A percentile compares a stretch with the other conserved stretches of the same genome.
phyloP scores from a whole-genome alignment of 2,888 invertebrate genomes.

The Lycia hirtaria region DNA sequence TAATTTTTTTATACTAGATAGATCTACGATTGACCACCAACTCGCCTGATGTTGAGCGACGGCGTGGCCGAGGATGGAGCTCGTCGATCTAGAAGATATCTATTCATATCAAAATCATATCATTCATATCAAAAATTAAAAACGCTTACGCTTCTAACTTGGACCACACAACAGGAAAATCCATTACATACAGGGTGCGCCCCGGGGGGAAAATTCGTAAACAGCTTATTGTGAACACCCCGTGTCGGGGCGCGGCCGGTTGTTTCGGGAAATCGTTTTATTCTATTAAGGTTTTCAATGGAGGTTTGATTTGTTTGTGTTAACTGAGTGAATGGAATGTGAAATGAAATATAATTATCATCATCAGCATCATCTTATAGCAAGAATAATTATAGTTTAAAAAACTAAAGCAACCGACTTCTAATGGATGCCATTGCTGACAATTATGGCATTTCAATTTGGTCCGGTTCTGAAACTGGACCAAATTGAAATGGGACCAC shows the following conservation, averaged over 20 bases:
- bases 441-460: background rate
- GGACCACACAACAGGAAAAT: conserved; percentile 37
- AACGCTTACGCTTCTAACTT: conserved; percentile 11
- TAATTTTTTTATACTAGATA: no score
- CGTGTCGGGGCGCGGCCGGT: conserved; percentile 32
- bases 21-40: no score
- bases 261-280: conserved; percentile 30
- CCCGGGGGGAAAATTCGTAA: conserved; percentile 37
- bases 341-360: background rate
- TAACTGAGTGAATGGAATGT: background rate
- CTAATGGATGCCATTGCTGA: no score
- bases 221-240: conserved; percentile 44
- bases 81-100: no score
- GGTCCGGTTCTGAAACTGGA: no score
- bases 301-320: conserved; percentile 24
- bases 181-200: conserved; percentile 43
- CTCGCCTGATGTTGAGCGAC: no score
- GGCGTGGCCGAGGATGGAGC: no score
- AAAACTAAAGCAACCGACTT: no score
- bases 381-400: no score
- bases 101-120: background rate
- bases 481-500: no score
- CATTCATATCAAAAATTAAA: background rate
- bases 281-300: conserved; percentile 19
- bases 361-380: no score